Evolutionary conservation across 2,797 vertebrate species (phyloP), one percentile per base, ranked within the genome.

Genomic region (Clarias platycephalus): DNA sequence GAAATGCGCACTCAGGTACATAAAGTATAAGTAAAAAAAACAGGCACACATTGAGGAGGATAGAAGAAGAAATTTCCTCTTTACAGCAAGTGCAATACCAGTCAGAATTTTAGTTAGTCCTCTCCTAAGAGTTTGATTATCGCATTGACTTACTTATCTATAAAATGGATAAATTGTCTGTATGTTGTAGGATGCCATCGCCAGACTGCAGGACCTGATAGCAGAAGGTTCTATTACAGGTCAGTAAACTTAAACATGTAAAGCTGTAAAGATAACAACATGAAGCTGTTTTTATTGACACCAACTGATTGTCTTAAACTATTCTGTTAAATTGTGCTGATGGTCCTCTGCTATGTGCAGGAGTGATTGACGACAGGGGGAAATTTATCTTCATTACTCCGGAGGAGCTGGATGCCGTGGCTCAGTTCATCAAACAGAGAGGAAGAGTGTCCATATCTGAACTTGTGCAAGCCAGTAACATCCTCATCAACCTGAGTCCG

Each of bases 381-480:
- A 99, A 99, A 93, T 99, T 99, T 79, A 99, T 99, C 94, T 99
- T 95, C 93, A 98, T 99, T 94, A 98, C 97, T 0, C 95, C 95
- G 0, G 93, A 96, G 75, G 98, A 99, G 91, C 91, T 99, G 94
- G 91, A 94, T 1, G 96, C 96, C 0, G 95, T 99, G 91, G 97
- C 97, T 71, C 94, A 92, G 82, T 99, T 96, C 88, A 96, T 99
- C 92, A 94, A 91, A 62, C 96, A 96, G 92, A 93, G 96, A 84
- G 98, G 98, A 26, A 90, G 98, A 2, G 94, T 99, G 20, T 98
- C 98, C 91, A 98, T 99, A 60, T 86, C 95, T 0, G 98, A 99
- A 74, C 95, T 99, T 91, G 97, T 96, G 63, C 96, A 94, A 90
- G 97, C 97, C 85, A 98, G 97, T 90, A 98, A 97, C 93, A 95